These are phyloP conservation scores for Diorhabda carinulata DNA, from an alignment of 1,140 invertebrate genomes.

Conservation along the genomic window DNA sequence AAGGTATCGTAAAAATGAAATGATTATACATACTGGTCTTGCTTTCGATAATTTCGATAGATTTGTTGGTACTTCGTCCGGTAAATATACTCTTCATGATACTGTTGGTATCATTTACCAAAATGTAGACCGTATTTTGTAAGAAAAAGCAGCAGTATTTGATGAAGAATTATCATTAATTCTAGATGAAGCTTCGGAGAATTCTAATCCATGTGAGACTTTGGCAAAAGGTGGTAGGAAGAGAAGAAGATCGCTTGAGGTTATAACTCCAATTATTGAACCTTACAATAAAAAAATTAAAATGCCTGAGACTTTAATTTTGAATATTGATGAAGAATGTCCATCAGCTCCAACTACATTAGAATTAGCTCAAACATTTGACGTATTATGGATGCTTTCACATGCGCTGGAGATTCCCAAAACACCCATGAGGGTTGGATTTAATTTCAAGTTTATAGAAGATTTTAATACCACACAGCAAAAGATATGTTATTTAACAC, in stretches of 20 bases:
- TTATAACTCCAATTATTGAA: constrained; percentile 15
- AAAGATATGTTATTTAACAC: constrained; percentile 23
- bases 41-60: constrained; percentile 50
- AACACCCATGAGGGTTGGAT: constrained; percentile 26
- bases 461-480: constrained; percentile 23
- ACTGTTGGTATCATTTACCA: constrained; percentile 51
- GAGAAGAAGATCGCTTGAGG: constrained; percentile 27
- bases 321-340: constrained; percentile 1
- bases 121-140: constrained; percentile 20
- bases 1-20: constrained; percentile 29
- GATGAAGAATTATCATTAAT: constrained; percentile 7
- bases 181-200: constrained; percentile 4
- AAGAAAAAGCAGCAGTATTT: background rate
- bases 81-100: constrained; percentile 50
- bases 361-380: constrained; percentile 14
- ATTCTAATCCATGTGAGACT: background rate
- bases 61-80: constrained; percentile 45
- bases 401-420: constrained; percentile 19
- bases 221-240: constrained; percentile 19
- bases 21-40: constrained; percentile 37
- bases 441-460: constrained; percentile 13
- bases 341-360: constrained; percentile 7
- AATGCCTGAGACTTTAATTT: constrained; percentile 16
- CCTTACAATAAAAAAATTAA: constrained; percentile 19
- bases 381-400: constrained; percentile 23